phyloP scores from a whole-genome alignment of 2,113 vertebrate genomes.

The Ia io region DNA sequence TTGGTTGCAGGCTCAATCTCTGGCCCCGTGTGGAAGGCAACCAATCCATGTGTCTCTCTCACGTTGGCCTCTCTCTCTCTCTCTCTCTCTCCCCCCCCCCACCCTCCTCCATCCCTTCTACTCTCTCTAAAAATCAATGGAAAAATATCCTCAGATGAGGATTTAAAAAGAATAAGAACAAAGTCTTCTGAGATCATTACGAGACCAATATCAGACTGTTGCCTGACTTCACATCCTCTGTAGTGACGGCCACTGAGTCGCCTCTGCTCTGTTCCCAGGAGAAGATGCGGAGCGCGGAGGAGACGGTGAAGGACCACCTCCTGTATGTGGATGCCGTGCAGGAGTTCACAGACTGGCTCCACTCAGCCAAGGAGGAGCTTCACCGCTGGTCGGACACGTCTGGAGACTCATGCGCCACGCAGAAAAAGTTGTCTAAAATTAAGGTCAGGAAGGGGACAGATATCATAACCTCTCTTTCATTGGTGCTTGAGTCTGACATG shows the following conservation, averaged over 20 bases:
- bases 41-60: no score
- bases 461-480: background rate
- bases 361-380: conserved; percentile 96
- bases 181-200: background rate
- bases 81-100: no score
- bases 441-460: conserved; percentile 83
- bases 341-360: conserved; percentile 96
- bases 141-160: no score
- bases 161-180: no score
- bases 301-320: conserved; percentile 93
- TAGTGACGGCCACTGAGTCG: accelerated
- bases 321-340: conserved; percentile 93
- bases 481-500: background rate
- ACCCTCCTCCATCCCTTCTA: no score
- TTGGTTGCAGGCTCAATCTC: no score
- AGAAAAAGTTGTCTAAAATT: conserved; percentile 92
- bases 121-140: no score
- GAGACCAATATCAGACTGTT: background rate
- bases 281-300: conserved; percentile 91
- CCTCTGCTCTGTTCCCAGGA: conserved; percentile 80
- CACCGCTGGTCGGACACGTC: conserved; percentile 94
- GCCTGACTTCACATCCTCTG: background rate
- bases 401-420: conserved; percentile 87
- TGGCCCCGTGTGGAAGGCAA: no score
- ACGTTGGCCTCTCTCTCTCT: no score